These are phyloP conservation scores for Cotesia chilonis DNA, from an alignment of 1,140 invertebrate genomes.

Conservation along the genomic window DNA sequence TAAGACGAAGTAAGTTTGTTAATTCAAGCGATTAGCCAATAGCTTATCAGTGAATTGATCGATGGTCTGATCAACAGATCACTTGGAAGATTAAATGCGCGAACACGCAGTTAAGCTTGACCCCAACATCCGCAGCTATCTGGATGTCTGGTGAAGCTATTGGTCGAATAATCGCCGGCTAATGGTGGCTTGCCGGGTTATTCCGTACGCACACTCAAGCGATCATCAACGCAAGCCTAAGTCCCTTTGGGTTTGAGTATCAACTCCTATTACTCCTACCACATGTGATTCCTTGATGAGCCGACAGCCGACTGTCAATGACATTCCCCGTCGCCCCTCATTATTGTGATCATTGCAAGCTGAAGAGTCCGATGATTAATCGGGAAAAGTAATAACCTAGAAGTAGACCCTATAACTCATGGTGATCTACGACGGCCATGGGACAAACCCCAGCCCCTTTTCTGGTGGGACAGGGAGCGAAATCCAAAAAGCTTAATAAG, in stretches of 20 bases:
- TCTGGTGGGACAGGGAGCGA: too few species aligned
- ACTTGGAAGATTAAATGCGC: slow-evolving; percentile 31
- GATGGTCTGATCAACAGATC: slow-evolving; percentile 24
- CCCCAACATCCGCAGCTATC: slow-evolving; percentile 35
- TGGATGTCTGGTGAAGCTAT: slow-evolving; percentile 2
- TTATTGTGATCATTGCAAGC: background rate
- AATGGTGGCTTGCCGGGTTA: slow-evolving; percentile 38
- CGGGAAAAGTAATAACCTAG: too few species aligned
- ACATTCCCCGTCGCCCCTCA: too few species aligned
- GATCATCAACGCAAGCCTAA: background rate
- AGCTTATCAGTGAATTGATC: slow-evolving; percentile 25
- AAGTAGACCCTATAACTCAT: slow-evolving; percentile 44
- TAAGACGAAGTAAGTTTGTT: too few species aligned
- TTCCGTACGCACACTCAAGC: slow-evolving; percentile 12
- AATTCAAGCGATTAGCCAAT: too few species aligned
- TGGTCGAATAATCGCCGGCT: slow-evolving; percentile 48
- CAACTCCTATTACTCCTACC: background rate
- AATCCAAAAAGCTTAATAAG: slow-evolving; percentile 37
- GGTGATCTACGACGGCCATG: slow-evolving; percentile 51
- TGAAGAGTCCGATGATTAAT: background rate
- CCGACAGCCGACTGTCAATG: background rate
- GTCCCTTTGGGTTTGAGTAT: too few species aligned
- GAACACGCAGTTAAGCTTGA: slow-evolving; percentile 37
- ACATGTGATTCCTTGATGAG: slow-evolving; percentile 13
- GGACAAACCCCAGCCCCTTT: slow-evolving; percentile 26